Conservation (phyloP, 2,888 invertebrate genomes). For the Adelognathus sp. region DNA sequence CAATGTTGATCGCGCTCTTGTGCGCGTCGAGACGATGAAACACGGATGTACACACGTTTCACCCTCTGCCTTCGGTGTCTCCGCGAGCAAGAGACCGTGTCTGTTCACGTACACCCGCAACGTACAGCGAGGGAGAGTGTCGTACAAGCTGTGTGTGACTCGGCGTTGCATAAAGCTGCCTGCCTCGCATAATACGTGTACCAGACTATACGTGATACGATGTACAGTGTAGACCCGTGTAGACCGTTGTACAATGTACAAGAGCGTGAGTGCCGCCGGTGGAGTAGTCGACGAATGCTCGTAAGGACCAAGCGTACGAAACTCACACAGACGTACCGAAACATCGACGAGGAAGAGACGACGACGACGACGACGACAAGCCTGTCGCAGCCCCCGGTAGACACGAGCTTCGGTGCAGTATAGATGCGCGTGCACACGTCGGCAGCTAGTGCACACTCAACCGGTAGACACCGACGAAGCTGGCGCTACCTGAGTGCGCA, state of each 20-base stretch:
- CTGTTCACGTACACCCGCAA: not conserved
- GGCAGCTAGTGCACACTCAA: conserved; percentile 30
- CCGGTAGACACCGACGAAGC: conserved; percentile 6
- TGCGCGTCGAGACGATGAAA: conserved; percentile 30
- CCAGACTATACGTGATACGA: not conserved
- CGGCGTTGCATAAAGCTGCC: not conserved
- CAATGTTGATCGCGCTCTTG: conserved; percentile 19
- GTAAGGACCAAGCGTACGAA: conserved; percentile 16
- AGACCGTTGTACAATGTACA: not conserved
- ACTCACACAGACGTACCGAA: conserved; percentile 33
- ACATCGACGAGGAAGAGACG: conserved; percentile 25
- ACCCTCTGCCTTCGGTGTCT: conserved; percentile 10
- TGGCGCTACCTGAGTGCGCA: conserved; percentile 15
- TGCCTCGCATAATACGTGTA: not conserved
- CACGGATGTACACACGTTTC: conserved; percentile 14
- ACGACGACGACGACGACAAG: conserved; percentile 14
- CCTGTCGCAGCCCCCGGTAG: conserved; percentile 4
- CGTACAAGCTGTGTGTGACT: not conserved
- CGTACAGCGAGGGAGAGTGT: not conserved
- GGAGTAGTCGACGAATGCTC: conserved; percentile 10
- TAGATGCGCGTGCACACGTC: not conserved
- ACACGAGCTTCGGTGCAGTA: conserved; percentile 1
- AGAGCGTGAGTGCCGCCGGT: not conserved
- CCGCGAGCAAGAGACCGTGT: conserved; percentile 21
- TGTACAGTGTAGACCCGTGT: not conserved